Evolutionary conservation across 2,113 vertebrate genomes (phyloP), one percentile per base, ranked within the genome.

Genomic region (Gambusia affinis): DNA sequence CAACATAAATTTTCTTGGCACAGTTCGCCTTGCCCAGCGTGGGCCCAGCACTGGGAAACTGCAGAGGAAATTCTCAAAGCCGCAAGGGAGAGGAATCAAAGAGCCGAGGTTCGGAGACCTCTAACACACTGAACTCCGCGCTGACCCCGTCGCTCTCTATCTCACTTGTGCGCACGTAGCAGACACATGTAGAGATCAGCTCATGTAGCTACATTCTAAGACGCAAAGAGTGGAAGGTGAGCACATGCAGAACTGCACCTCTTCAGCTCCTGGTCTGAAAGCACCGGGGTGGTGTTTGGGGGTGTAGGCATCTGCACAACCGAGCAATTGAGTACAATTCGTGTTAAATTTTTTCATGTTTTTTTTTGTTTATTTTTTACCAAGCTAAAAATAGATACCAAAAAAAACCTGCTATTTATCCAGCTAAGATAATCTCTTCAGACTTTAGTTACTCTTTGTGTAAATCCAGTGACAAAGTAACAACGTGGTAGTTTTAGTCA

Each of bases 1-100:
- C 92, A 94, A 94, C 94, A 95, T 94, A 94, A 94, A 94, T 95
- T 94, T 95, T 92, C 85, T 84, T 89, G 89, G 91, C 83, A 81
- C 81, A 81, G 90, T 90, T 89, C 92, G 89, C 85, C 85, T 87
- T 71, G 89, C 93, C 82, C 94, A 94, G 94, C 94, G 15, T 91
- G 94, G 80, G 87, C 80, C 85, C 91, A 77, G 86, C 89, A 79
- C 87, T 91, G 90, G 88, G 91, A 94, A 92, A 80, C 91, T 84
- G 70, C 90, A 85, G 88, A 94, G 91, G 85, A 91, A 92, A 91
- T 91, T 93, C 92, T 92, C 89, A 0, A 76, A 89, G 82, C 87
- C 89, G 82, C 93, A 31, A 89, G 92, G 90, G 92, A 94, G 87
- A 64, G 87, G 84, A 92, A 93, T 93, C 92, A 92, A 93, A 94